These are phyloP conservation scores for Micromesistius poutassou DNA, from an alignment of 2,797 vertebrate species.

Conservation along the genomic window DNA sequence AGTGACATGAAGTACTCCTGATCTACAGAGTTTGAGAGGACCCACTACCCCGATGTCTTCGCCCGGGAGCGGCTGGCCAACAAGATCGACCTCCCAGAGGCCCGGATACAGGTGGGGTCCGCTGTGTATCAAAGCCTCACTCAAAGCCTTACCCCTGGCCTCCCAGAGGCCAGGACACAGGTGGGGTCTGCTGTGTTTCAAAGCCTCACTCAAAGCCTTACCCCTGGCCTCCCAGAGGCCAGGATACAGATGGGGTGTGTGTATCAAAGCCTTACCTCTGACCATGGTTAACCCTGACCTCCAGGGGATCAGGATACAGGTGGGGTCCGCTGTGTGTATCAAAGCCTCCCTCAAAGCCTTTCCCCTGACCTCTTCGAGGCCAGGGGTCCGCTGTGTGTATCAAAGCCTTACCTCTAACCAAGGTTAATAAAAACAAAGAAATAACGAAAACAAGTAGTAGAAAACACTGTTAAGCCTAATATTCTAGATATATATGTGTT, in stretches of 20 bases:
- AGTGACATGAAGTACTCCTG: constrained; percentile 38
- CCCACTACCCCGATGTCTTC: constrained; percentile 87
- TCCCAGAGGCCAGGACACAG: constrained; percentile 86
- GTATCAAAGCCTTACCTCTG: too few species aligned
- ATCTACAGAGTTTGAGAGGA: constrained; percentile 82
- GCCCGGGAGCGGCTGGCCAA: constrained; percentile 82
- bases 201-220: too few species aligned
- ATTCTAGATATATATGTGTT: too few species aligned
- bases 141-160: constrained; percentile 46
- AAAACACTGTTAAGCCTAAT: too few species aligned
- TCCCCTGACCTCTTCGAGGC: constrained; percentile 76
- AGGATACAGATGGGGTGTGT: constrained; percentile 74
- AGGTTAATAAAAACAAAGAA: too few species aligned
- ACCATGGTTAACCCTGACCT: constrained; percentile 55
- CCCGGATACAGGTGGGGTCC: constrained; percentile 79
- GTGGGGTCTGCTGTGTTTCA: constrained; percentile 24
- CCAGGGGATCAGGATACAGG: constrained; percentile 86
- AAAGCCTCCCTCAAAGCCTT: too few species aligned
- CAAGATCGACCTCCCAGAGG: constrained; percentile 85
- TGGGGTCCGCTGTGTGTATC: not conserved
- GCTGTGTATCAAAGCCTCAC: not conserved
- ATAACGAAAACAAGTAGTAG: too few species aligned
- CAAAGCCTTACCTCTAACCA: too few species aligned
- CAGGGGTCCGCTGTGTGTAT: constrained; percentile 16
- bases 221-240: constrained; percentile 78